Conservation (phyloP, 2,888 invertebrate species). For the Tinea semifulvella region DNA sequence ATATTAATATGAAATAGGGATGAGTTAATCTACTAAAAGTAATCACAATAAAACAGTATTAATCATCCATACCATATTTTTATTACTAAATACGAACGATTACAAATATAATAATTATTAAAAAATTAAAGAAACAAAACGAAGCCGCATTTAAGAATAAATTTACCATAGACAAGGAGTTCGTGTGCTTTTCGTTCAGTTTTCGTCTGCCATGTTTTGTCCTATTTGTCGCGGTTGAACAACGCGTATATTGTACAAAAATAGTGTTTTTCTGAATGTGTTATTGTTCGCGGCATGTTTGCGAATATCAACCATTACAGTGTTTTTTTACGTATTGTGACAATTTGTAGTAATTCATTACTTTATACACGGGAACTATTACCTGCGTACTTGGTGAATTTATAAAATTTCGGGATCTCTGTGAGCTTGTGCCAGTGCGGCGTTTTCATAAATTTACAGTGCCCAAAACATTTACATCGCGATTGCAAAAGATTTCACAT, state of each 20-base stretch:
- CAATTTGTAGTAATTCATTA: constrained; percentile 15
- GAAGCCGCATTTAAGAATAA: constrained; percentile 37
- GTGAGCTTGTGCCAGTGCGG: constrained; percentile 26
- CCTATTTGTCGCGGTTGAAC: constrained; percentile 66
- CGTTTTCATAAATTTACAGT: not conserved
- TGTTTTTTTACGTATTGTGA: constrained; percentile 17
- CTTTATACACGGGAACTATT: not conserved
- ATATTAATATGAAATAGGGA: too few relatives aligned
- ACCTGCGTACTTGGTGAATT: constrained; percentile 39
- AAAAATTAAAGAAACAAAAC: not conserved
- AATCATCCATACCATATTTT: not conserved
- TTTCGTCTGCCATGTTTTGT: constrained; percentile 67
- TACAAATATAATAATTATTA: not conserved
- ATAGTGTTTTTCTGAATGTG: constrained; percentile 57
- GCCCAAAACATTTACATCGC: not conserved
- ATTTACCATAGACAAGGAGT: constrained; percentile 45
- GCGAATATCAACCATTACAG: constrained; percentile 36
- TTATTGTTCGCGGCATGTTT: constrained; percentile 60
- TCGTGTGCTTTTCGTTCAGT: constrained; percentile 37
- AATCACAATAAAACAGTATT: too few relatives aligned
- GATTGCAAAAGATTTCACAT: not conserved
- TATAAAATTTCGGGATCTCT: constrained; percentile 48
- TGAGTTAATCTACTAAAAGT: too few relatives aligned
- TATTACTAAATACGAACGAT: not conserved
- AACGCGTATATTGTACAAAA: constrained; percentile 52